phyloP scores from a whole-genome alignment of 2,113 vertebrate genomes.

The Maylandia zebra region DNA sequence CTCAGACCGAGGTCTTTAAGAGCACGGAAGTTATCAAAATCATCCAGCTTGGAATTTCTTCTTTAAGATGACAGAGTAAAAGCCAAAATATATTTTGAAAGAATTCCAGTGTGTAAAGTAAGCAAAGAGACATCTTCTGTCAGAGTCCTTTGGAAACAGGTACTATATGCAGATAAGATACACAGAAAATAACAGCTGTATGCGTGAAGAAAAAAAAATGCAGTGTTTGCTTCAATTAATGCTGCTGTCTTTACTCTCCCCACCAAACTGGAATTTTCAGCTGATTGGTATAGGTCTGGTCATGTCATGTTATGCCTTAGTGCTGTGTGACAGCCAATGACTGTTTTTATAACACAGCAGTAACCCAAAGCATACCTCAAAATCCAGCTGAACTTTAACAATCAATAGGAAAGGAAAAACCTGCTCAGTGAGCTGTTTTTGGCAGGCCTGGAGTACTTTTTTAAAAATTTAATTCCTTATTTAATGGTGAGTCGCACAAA shows the following conservation, averaged over 20 bases:
- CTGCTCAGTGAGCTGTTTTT: rapidly evolving
- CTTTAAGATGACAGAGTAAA: background rate
- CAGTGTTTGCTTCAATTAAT: background rate
- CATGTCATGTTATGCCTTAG: background rate
- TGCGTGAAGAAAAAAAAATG: background rate
- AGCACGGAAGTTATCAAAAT: background rate
- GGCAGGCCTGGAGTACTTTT: background rate
- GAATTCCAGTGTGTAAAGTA: background rate
- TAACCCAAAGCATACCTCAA: background rate
- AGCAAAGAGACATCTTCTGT: background rate
- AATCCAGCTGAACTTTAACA: background rate
- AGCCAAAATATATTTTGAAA: background rate
- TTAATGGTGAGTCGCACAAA: background rate
- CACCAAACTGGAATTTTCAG: rapidly evolving
- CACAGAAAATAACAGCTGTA: background rate
- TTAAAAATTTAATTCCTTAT: background rate
- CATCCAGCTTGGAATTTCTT: background rate
- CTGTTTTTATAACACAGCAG: background rate
- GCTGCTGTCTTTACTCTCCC: background rate
- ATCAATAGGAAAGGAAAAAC: background rate
- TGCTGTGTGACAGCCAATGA: background rate
- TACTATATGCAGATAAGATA: background rate
- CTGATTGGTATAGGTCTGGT: background rate
- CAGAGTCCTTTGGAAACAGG: background rate
- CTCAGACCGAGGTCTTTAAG: background rate